Percentiles rank a stretch among this genome's conserved stretches.
Evolutionary conservation across 2,888 invertebrate genomes (phyloP).

Genomic region (Timema cristinae): DNA sequence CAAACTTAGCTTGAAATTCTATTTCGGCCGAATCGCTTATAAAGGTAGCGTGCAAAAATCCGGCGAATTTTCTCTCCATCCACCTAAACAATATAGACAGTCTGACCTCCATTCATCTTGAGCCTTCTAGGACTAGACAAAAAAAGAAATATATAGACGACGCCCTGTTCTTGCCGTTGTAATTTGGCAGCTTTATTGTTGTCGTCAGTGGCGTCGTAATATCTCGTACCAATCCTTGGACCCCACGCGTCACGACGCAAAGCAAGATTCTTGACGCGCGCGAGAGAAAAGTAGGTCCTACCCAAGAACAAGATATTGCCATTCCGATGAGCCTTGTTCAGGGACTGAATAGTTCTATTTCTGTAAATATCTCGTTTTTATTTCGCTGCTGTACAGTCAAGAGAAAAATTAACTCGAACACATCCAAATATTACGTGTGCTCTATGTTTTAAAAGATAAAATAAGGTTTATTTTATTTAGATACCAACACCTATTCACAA

Average conservation of each 20-base stretch:
- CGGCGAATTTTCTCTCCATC: neutral
- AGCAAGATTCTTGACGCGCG: conserved; percentile 10
- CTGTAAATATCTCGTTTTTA: no score
- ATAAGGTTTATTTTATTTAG: no score
- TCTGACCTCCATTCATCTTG: conserved; percentile 15
- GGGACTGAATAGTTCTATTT: no score
- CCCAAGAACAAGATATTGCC: conserved; percentile 14
- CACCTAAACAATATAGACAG: conserved; percentile 9
- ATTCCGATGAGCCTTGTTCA: neutral
- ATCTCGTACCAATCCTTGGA: neutral
- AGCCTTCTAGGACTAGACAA: no score
- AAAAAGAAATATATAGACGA: no score
- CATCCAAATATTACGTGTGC: no score
- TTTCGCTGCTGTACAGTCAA: no score
- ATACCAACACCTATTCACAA: no score
- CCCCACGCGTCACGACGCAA: neutral
- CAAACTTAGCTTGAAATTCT: no score
- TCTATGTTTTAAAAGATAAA: no score
- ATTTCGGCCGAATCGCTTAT: neutral
- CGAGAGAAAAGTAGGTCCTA: conserved; percentile 5
- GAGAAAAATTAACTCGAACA: no score
- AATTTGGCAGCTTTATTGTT: conserved; percentile 17
- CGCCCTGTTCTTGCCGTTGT: neutral
- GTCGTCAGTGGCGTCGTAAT: neutral
- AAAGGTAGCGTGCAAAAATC: neutral